Evolutionary conservation across 1,140 invertebrate genomes (phyloP).

Genomic region (Drosophila dunni): DNA sequence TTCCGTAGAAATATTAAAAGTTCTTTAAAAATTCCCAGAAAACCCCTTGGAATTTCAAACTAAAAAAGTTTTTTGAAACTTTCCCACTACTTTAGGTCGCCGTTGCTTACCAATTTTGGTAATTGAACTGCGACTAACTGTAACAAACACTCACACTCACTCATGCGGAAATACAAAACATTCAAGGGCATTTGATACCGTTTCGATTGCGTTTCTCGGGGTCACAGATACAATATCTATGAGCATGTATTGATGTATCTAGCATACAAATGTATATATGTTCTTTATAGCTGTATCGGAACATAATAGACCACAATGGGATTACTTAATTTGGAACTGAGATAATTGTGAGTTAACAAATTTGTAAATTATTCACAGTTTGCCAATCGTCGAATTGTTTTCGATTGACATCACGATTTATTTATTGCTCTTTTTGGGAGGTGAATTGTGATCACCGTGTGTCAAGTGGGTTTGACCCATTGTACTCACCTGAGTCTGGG

Average conservation of each 20-base stretch:
- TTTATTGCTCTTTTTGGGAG: conserved; percentile 9
- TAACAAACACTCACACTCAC: conserved; percentile 57
- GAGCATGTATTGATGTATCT: conserved; percentile 7
- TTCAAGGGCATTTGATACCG: conserved; percentile 44
- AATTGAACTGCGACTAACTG: conserved; percentile 46
- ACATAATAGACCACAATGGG: conserved; percentile 38
- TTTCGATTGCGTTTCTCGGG: conserved; percentile 27
- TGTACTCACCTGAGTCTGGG: conserved; percentile 66
- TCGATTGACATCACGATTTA: conserved; percentile 63
- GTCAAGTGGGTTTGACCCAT: conserved; percentile 62
- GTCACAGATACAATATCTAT: conserved; percentile 24
- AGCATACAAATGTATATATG: conserved; percentile 1
- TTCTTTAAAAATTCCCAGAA: too few species aligned
- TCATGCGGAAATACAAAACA: conserved; percentile 66
- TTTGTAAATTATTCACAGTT: conserved; percentile 65
- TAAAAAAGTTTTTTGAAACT: not conserved
- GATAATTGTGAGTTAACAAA: conserved; percentile 59
- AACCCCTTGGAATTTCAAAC: not conserved
- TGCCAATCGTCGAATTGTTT: conserved; percentile 59
- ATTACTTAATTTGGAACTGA: conserved; percentile 58
- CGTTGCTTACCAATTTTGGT: conserved; percentile 28
- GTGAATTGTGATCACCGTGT: not conserved
- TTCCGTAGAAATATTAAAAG: too few species aligned
- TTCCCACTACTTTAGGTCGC: conserved; percentile 42
- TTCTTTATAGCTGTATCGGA: not conserved